Evolutionary conservation across 2,797 vertebrate genomes (phyloP).

Genomic region (Spinibarbus caldwelli): DNA sequence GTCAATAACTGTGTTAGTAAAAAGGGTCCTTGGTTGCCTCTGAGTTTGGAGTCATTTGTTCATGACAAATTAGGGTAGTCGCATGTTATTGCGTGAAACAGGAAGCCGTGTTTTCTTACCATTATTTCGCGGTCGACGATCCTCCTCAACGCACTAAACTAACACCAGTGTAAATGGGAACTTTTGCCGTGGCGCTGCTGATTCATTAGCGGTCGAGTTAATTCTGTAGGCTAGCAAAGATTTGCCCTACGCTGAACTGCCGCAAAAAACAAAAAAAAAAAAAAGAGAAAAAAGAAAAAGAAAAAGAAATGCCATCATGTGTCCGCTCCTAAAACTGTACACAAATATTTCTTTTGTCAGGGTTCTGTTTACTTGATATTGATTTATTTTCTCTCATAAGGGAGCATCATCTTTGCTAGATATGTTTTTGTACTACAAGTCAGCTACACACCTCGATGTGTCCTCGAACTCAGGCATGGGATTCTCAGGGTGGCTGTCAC

Average conservation of each 20-base stretch:
- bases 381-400: conserved; percentile 65
- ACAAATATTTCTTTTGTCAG: rapidly evolving
- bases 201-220: background rate
- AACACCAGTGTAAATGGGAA: background rate
- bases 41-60: background rate
- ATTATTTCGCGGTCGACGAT: background rate
- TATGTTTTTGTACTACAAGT: conserved; percentile 83
- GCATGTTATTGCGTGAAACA: background rate
- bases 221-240: no score
- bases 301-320: no score
- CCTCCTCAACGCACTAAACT: no score
- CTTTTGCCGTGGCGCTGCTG: background rate
- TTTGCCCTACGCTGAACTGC: background rate
- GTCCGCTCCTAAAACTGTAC: background rate
- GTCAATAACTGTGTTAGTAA: background rate
- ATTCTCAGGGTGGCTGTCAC: conserved; percentile 77
- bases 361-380: background rate
- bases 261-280: background rate
- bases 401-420: conserved; percentile 80
- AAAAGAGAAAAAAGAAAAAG: background rate
- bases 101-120: background rate
- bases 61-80: background rate
- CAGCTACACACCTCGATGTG: conserved; percentile 78
- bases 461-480: conserved; percentile 77
- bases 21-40: background rate